These are phyloP conservation scores for Drosophila littoralis DNA, from an alignment of 1,140 invertebrate genomes.

Conservation along the genomic window DNA sequence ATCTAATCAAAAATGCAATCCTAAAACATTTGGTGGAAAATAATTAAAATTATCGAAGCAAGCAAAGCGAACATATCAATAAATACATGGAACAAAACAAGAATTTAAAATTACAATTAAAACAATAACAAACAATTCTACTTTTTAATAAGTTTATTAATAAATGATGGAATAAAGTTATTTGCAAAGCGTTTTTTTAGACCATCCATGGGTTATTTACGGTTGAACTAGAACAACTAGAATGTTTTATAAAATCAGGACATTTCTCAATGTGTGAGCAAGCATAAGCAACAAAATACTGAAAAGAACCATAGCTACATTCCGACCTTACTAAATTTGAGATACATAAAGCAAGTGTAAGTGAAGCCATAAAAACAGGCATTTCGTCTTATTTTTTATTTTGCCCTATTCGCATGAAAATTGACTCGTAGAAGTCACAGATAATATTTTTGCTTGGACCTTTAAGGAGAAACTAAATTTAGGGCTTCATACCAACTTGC, in stretches of 20 bases:
- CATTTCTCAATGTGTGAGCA: too few relatives aligned
- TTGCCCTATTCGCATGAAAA: slow-evolving; percentile 83
- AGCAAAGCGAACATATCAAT: slow-evolving; percentile 47
- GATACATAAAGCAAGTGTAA: slow-evolving; percentile 66
- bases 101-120: slow-evolving; percentile 45
- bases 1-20: slow-evolving; percentile 78
- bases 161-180: slow-evolving; percentile 48
- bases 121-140: slow-evolving; percentile 26
- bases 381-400: slow-evolving; percentile 53
- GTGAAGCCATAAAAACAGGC: slow-evolving; percentile 57
- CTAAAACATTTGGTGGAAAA: slow-evolving; percentile 61
- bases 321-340: slow-evolving; percentile 9
- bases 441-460: slow-evolving; percentile 5
- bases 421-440: slow-evolving; percentile 52
- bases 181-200: too few relatives aligned
- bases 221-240: too few relatives aligned
- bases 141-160: slow-evolving; percentile 69
- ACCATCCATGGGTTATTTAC: too few relatives aligned
- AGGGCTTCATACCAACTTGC: slow-evolving; percentile 4
- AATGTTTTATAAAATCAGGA: too few relatives aligned
- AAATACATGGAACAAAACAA: slow-evolving; percentile 28
- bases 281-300: too few relatives aligned
- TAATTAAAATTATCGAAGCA: slow-evolving; percentile 74
- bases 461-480: slow-evolving; percentile 2
- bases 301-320: neutral